These are phyloP conservation scores for Caenorhabditis latens DNA, from an alignment of 1,140 invertebrate genomes.

Conservation along the genomic window DNA sequence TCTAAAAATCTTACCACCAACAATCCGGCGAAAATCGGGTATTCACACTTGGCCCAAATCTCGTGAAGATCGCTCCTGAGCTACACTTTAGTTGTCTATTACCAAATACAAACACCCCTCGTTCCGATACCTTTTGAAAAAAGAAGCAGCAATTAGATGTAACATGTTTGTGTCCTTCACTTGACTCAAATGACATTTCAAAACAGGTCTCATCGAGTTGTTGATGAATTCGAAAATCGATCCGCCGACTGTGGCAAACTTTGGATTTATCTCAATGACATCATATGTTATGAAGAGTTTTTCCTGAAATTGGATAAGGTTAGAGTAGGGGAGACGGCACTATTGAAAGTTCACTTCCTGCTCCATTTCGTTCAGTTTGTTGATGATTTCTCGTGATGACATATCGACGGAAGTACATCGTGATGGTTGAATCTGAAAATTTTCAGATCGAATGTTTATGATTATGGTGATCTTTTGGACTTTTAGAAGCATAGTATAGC, in stretches of 20 bases:
- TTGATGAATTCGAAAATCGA: conserved; percentile 56
- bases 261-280: conserved; percentile 47
- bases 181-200: conserved; percentile 34
- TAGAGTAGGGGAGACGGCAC: not conserved
- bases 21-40: conserved; percentile 53
- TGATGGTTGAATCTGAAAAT: conserved; percentile 14
- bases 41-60: conserved; percentile 39
- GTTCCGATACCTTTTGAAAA: conserved; percentile 46
- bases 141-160: conserved; percentile 28
- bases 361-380: conserved; percentile 49
- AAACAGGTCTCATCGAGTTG: conserved; percentile 11
- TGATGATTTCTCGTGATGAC: conserved; percentile 40
- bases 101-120: not conserved
- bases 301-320: conserved; percentile 24
- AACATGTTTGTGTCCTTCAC: conserved; percentile 41
- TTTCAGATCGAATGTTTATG: not conserved
- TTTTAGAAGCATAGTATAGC: too few species aligned
- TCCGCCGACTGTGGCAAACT: conserved; percentile 28
- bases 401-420: conserved; percentile 37
- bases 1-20: not conserved
- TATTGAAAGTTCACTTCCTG: conserved; percentile 30
- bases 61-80: conserved; percentile 45
- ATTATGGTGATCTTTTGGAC: too few species aligned
- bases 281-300: conserved; percentile 59
- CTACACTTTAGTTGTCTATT: conserved; percentile 29